Evolutionary conservation across 2,797 vertebrate genomes (phyloP).

Genomic region (Oophaga sylvatica): DNA sequence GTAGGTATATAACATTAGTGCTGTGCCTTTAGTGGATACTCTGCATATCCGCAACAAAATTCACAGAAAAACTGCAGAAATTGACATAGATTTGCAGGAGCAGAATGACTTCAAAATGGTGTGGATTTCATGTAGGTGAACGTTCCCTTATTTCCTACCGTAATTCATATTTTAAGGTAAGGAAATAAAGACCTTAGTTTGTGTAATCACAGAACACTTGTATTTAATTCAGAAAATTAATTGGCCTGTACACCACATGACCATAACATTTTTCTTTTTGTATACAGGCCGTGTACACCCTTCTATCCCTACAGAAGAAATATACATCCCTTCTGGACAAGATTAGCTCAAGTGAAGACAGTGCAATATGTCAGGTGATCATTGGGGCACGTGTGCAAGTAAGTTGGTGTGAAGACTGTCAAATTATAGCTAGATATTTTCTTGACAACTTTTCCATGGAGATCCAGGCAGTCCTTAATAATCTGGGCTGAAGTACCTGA

Average conservation of each 20-base stretch:
- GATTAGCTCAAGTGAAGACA: slow-evolving; percentile 85
- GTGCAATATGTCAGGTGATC: slow-evolving; percentile 93
- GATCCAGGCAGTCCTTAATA: not conserved
- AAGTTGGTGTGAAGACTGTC: slow-evolving; percentile 15
- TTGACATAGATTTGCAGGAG: no score
- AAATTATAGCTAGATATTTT: not conserved
- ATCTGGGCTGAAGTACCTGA: not conserved
- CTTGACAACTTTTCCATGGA: not conserved
- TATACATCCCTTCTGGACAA: slow-evolving; percentile 86
- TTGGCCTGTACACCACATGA: not conserved
- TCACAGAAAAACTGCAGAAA: no score
- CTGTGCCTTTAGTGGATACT: no score
- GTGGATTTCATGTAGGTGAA: not conserved
- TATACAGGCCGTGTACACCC: slow-evolving; percentile 88
- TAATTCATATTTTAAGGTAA: not conserved
- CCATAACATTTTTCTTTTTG: not conserved
- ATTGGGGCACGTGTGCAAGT: slow-evolving; percentile 92
- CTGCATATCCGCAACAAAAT: no score
- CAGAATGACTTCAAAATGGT: no score
- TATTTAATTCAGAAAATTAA: not conserved
- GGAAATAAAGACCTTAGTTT: not conserved
- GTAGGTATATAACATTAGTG: no score
- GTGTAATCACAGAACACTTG: not conserved
- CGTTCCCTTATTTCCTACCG: not conserved
- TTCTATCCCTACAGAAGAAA: slow-evolving; percentile 86